A percentile compares a stretch with the other conserved stretches of the same genome.
Conservation (phyloP, 2,797 vertebrate species). For the Anguilla megastoma region DNA sequence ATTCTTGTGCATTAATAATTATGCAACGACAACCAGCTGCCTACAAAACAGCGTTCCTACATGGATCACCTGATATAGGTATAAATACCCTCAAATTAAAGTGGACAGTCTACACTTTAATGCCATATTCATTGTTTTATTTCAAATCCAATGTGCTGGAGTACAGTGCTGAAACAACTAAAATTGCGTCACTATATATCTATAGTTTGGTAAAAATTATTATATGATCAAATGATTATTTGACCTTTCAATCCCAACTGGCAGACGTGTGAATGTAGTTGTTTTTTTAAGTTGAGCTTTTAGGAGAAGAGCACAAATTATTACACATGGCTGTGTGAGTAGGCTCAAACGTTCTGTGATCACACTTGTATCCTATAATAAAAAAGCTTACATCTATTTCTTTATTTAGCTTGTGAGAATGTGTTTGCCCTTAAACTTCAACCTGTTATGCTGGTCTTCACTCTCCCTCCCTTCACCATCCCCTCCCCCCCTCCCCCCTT, state of each 20-base stretch:
- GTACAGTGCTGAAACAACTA: too few relatives aligned
- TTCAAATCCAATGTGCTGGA: too few relatives aligned
- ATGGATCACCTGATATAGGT: too few relatives aligned
- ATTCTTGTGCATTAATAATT: too few relatives aligned
- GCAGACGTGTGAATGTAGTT: not conserved
- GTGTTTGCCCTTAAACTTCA: not conserved
- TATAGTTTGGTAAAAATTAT: not conserved
- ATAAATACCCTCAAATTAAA: too few relatives aligned
- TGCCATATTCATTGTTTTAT: too few relatives aligned
- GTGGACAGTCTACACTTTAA: too few relatives aligned
- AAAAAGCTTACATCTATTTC: not conserved
- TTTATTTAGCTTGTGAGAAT: not conserved
- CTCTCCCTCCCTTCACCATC: not conserved
- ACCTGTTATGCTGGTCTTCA: not conserved
- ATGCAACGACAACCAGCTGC: too few relatives aligned
- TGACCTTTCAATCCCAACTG: not conserved
- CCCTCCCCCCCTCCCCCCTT: not conserved
- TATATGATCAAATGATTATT: not conserved
- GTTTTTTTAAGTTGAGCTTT: not conserved
- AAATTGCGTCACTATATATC: too few relatives aligned
- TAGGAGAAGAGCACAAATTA: not conserved
- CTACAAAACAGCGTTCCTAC: too few relatives aligned
- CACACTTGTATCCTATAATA: not conserved
- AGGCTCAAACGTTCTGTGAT: not conserved
- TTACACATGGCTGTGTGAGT: not conserved